phyloP scores from a whole-genome alignment of 2,797 vertebrate species.

The Fratercula arctica region DNA sequence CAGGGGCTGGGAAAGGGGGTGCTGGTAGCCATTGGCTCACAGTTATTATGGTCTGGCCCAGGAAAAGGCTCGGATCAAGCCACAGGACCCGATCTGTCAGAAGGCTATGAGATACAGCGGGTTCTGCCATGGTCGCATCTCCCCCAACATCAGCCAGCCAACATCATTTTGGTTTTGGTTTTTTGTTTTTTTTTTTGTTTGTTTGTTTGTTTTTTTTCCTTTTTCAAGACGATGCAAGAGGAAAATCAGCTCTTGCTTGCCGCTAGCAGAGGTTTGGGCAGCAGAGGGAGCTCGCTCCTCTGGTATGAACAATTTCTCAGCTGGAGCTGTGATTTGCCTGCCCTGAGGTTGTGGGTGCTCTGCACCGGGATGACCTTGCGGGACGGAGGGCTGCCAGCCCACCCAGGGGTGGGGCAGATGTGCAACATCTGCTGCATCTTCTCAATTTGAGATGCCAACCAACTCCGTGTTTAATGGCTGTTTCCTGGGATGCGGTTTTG shows the following conservation, averaged over 20 bases:
- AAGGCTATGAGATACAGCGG: accelerated
- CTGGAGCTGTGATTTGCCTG: background rate
- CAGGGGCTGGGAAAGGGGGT: background rate
- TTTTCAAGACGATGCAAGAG: background rate
- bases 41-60: background rate
- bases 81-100: too few species aligned
- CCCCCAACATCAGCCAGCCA: background rate
- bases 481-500: accelerated
- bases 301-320: background rate
- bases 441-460: accelerated
- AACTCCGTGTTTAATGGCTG: accelerated
- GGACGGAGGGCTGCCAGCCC: background rate
- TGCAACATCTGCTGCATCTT: background rate
- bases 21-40: background rate
- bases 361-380: accelerated
- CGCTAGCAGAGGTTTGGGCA: background rate
- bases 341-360: background rate
- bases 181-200: too few species aligned
- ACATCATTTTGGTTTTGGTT: background rate
- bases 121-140: background rate
- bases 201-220: background rate
- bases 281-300: constrained; percentile 62
- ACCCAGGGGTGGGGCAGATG: accelerated
- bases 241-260: background rate
- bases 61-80: background rate